Evolutionary conservation across 2,888 invertebrate genomes (phyloP).

Genomic region (Meiosimyza decipiens): DNA sequence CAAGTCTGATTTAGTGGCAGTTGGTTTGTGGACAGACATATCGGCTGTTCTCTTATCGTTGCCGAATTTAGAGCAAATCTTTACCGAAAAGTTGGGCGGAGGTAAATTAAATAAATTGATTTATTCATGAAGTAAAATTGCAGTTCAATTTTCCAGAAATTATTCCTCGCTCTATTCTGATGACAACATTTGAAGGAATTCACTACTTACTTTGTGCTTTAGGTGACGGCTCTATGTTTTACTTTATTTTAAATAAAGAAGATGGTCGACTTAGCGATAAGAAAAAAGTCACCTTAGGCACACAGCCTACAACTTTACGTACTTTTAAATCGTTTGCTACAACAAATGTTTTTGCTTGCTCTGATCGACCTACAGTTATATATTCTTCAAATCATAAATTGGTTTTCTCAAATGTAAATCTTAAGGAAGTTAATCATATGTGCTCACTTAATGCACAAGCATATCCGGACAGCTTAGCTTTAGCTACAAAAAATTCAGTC

Average conservation of each 20-base stretch:
- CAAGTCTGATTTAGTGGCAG: conserved; percentile 82
- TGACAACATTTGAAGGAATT: conserved; percentile 93
- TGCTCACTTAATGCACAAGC: conserved; percentile 95
- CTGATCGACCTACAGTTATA: conserved; percentile 97
- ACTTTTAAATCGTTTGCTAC: conserved; percentile 91
- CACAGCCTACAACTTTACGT: conserved; percentile 93
- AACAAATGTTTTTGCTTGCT: conserved; percentile 98
- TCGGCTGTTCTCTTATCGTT: conserved; percentile 87
- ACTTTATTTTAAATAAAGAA: conserved; percentile 85
- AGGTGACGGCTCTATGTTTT: conserved; percentile 98
- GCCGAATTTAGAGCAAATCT: conserved; percentile 82
- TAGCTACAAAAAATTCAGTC: conserved; percentile 67
- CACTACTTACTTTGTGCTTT: conserved; percentile 91
- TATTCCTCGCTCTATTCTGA: conserved; percentile 93
- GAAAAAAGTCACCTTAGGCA: conserved; percentile 96
- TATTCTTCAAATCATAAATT: conserved; percentile 99
- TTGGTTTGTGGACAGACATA: conserved; percentile 98
- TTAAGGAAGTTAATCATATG: conserved; percentile 97
- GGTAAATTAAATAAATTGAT: conserved; percentile 67
- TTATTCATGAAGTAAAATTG: too few species aligned
- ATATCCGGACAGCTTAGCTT: conserved; percentile 83
- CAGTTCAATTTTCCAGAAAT: conserved; percentile 76
- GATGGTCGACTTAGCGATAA: conserved; percentile 84
- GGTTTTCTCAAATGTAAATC: conserved; percentile 97
- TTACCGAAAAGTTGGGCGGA: conserved; percentile 89